These are phyloP conservation scores for Mionectes olivaceus DNA, from an alignment of 2,797 vertebrate species.

Conservation along the genomic window DNA sequence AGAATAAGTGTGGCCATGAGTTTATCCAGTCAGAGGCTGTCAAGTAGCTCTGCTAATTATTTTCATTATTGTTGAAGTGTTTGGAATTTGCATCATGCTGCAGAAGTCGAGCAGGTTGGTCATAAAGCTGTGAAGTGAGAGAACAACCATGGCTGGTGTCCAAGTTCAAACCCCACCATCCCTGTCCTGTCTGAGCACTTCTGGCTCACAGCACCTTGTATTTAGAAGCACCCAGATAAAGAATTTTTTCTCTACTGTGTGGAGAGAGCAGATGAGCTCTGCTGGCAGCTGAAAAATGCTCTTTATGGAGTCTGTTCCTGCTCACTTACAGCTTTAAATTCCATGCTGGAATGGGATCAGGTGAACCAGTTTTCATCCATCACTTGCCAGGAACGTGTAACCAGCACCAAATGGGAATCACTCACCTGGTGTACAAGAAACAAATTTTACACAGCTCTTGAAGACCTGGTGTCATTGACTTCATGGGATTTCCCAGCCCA, in stretches of 20 bases:
- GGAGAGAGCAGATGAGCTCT: background rate
- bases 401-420: background rate
- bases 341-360: background rate
- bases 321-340: background rate
- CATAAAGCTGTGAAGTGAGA: background rate
- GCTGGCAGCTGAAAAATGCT: background rate
- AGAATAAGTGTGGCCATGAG: background rate
- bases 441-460: background rate
- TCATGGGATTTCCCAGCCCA: background rate
- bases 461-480: background rate
- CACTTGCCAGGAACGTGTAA: accelerated
- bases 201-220: background rate
- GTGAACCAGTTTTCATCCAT: background rate
- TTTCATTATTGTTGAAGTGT: background rate
- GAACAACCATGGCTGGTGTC: background rate
- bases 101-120: background rate
- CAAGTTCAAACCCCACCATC: background rate
- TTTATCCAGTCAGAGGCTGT: background rate
- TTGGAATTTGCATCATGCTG: background rate
- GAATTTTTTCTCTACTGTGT: background rate
- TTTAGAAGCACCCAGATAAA: background rate
- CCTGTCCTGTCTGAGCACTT: background rate
- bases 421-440: background rate
- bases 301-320: background rate
- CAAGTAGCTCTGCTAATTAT: background rate